These are phyloP conservation scores for Ostrea denselamellosa DNA, from an alignment of 1,140 invertebrate genomes.

Conservation along the genomic window DNA sequence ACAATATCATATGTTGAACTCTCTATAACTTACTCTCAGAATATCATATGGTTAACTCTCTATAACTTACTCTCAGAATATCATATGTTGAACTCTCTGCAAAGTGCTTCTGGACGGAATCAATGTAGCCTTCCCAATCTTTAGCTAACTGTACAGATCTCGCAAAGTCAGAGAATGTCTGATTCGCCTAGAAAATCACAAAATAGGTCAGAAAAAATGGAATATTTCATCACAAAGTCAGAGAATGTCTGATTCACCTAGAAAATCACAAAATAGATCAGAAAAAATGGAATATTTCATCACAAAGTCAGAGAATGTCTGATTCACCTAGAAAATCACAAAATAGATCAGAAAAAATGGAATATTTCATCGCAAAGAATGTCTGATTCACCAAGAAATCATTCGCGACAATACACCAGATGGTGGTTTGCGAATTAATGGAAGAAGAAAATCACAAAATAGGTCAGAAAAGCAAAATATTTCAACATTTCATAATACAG, in stretches of 20 bases:
- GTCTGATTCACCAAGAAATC: conserved; percentile 72
- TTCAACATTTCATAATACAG: background rate
- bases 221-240: conserved; percentile 54
- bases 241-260: conserved; percentile 76
- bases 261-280: conserved; percentile 42
- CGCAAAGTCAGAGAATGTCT: conserved; percentile 71
- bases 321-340: conserved; percentile 70
- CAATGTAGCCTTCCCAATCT: conserved; percentile 72
- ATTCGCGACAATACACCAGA: background rate
- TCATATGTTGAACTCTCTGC: conserved; percentile 62
- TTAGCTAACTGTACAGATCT: conserved; percentile 67
- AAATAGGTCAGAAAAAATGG: background rate
- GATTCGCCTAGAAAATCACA: conserved; percentile 71
- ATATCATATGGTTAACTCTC: no score
- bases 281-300: background rate
- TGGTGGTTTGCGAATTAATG: no score
- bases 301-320: conserved; percentile 71
- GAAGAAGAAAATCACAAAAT: background rate
- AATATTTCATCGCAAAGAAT: conserved; percentile 62
- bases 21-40: no score
- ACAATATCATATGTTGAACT: no score
- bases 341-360: background rate
- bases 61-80: conserved; percentile 55
- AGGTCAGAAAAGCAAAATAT: background rate
- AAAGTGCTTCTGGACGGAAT: conserved; percentile 66